Evolutionary conservation across 2,888 invertebrate species (phyloP).

Genomic region (Masnerella sp.): DNA sequence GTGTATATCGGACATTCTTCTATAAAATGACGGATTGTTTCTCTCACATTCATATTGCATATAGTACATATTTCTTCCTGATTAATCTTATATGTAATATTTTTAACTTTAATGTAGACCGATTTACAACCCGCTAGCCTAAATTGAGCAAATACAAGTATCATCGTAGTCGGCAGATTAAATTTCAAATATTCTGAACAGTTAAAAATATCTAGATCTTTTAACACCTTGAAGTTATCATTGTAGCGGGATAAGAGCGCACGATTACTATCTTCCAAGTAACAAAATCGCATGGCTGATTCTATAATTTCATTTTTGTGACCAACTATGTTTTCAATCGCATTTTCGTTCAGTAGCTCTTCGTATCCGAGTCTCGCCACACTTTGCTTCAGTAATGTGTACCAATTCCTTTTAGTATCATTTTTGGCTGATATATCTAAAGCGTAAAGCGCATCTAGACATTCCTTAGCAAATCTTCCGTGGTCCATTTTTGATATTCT

Average conservation of each 20-base stretch:
- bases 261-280: neutral
- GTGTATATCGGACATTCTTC: neutral
- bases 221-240: neutral
- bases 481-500: conserved; percentile 2
- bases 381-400: neutral
- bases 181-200: conserved; percentile 1
- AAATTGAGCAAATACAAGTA: neutral
- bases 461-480: neutral
- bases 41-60: neutral
- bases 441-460: neutral
- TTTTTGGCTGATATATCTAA: neutral
- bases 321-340: neutral
- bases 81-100: neutral
- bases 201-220: neutral
- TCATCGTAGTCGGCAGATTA: neutral
- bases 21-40: neutral
- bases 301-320: neutral
- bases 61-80: neutral
- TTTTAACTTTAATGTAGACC: neutral
- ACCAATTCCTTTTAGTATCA: conserved; percentile 7
- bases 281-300: neutral
- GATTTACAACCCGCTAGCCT: neutral
- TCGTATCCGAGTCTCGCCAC: neutral
- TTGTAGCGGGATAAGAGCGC: neutral
- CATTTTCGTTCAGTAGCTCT: neutral